Evolutionary conservation across 1,140 invertebrate species (phyloP), one percentile per base, ranked within the genome.

Genomic region (Gryllus bimaculatus): DNA sequence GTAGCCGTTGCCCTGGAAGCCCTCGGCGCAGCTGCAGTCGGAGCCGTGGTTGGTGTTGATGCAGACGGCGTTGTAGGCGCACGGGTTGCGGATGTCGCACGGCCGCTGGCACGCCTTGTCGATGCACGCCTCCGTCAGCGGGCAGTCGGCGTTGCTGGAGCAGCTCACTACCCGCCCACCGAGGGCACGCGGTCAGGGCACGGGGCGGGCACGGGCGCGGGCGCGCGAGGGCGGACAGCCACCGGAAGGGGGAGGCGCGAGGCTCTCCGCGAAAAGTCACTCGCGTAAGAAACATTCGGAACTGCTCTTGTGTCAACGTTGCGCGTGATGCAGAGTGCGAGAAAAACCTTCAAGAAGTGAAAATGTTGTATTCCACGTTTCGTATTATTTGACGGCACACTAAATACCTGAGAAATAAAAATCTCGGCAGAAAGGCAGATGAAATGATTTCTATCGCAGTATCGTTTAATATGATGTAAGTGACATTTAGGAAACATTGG

Each of bases 31-130:
- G 82, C 90, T 93, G 84, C 95, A 97, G 80, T 95, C 93, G 4
- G 93, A 91, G 80, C 90, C 91, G 83, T 96, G 95, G 82, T 95
- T 94, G n/a, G 91, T 92, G 82, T 96, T 95, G 84, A 95, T 90
- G 87, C 95, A 97, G 79, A 94, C 88, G 66, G 95, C 95, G 85
- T 96, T 92, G 81, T 89, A 88, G 81, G 92, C 93, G 84, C 95
- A 97, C 15, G 93, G 93, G 85, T 94, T 93, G 82, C 91, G 91
- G 79, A 93, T 88, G 82, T 90, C 90, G 85, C 95, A 96, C 26
- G 95, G 95, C 85, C 92, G 91, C 85, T 92, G 91, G 85, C 94
- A 96, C 85, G 90, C 89, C 83, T 90, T 88, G 85, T 92, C 91
- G 84, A 95, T 90, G 88, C 95, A 96, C 83, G 92, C 93, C 86